phyloP scores from a whole-genome alignment of 2,113 vertebrate species.

The Cyprinodon variegatus region DNA sequence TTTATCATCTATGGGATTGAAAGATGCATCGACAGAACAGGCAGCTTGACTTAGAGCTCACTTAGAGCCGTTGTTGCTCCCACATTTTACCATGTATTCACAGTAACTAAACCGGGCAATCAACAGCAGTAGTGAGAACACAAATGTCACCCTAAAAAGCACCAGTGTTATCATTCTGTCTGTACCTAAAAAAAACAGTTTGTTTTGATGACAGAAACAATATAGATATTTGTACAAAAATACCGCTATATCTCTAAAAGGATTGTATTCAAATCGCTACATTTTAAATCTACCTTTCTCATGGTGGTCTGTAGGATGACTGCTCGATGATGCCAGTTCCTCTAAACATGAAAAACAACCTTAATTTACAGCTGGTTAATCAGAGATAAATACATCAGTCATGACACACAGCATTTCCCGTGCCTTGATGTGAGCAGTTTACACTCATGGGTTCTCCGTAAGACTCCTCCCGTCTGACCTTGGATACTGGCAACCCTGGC shows the following conservation, averaged over 20 bases:
- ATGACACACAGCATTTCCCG: constrained; percentile 65
- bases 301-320: constrained; percentile 7
- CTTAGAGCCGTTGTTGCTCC: background rate
- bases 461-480: constrained; percentile 68
- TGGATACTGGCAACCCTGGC: constrained; percentile 67
- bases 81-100: background rate
- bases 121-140: no score
- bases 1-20: no score
- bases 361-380: constrained; percentile 41
- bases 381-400: constrained; percentile 63
- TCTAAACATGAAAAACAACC: constrained; percentile 43
- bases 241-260: background rate
- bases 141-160: no score
- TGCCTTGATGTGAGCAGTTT: constrained; percentile 76
- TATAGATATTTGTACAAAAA: background rate
- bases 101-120: background rate
- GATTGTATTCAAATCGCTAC: background rate
- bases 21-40: no score
- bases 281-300: background rate
- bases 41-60: no score
- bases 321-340: constrained; percentile 33
- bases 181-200: no score
- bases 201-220: background rate
- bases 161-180: no score
- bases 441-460: constrained; percentile 56